Evolutionary conservation across 2,113 vertebrate species (phyloP), one percentile per base, ranked within the genome.

Genomic region (Morone saxatilis): DNA sequence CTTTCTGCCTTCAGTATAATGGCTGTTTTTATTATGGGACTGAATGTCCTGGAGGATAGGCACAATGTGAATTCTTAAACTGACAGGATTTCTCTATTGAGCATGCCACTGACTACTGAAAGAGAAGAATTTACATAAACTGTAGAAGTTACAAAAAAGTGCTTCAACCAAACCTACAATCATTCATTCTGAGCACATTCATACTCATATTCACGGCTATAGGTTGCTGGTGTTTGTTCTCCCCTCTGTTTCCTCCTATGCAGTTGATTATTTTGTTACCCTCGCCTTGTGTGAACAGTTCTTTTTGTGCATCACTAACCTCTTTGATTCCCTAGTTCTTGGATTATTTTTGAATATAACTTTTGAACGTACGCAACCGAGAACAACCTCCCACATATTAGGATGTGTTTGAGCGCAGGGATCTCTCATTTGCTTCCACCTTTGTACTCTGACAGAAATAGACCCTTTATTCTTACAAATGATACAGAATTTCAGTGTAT

Each of bases 401-500:
- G 19, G 73, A 57, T 71, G 70, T 36, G 67, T 86, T 71, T 56
- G 14, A 70, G 62, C 41, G 16, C 56, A 68, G 71, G 76, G 54
- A 47, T 43, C 22, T 83, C 66, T 86, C 43, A 62, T 83, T 76
- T 68, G 62, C 67, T 50, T 74, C 69, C 53, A 51, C 63, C 75
- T 77, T 77, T 85, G 75, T 78, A 14, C 70, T 78, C 13, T 19
- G 72, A 72, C 60, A 84, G 71, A 69, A 84, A 83, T 72, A 66
- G 43, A 67, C 6, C 10, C 25, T 74, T 78, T 74, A 81, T 78
- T 84, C 51, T 76, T 51, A 56, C 65, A 63, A 75, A 51, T 11
- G 16, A 20, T 10, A 7, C 65, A 54, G 57, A 41, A 9, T 85
- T 87, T 84, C 31, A 67, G 36, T 75, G 1, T 75, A 38, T 62